These are phyloP conservation scores for Acropora yongei DNA, from an alignment of 64 coral and sea anemone species.

Conservation along the genomic window DNA sequence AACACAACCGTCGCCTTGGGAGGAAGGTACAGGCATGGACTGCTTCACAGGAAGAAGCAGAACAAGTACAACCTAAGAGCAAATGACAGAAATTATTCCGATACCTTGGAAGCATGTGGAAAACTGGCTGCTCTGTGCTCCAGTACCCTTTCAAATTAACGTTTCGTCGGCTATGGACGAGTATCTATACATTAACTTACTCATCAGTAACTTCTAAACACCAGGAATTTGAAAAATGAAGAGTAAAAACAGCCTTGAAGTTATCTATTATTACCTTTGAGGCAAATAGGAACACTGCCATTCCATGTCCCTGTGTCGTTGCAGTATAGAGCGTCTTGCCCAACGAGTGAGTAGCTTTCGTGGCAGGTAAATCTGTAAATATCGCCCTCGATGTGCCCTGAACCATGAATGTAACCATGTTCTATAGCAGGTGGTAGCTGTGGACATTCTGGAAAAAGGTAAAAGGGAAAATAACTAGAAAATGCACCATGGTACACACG, in stretches of 20 bases:
- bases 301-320: constrained; percentile 16
- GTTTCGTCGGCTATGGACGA: background rate
- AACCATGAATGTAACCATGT: background rate
- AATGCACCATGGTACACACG: too few species aligned
- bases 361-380: constrained; percentile 18
- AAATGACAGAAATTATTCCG: background rate
- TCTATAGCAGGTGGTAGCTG: background rate
- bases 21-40: too few species aligned
- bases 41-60: background rate
- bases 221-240: background rate
- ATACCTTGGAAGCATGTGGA: constrained; percentile 21
- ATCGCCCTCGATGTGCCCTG: background rate
- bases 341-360: constrained; percentile 11
- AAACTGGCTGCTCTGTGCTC: background rate
- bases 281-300: background rate
- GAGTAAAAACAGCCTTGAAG: background rate
- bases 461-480: too few species aligned
- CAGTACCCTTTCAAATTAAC: constrained; percentile 16
- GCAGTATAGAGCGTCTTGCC: constrained; percentile 10
- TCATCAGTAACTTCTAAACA: too few species aligned
- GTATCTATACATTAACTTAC: too few species aligned
- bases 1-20: too few species aligned
- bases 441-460: constrained; percentile 9
- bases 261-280: constrained; percentile 8
- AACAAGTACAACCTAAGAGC: background rate